Evolutionary conservation across 2,888 invertebrate genomes (phyloP), one percentile per base, ranked within the genome.

Genomic region (Gastracanthus pulcherrimus): DNA sequence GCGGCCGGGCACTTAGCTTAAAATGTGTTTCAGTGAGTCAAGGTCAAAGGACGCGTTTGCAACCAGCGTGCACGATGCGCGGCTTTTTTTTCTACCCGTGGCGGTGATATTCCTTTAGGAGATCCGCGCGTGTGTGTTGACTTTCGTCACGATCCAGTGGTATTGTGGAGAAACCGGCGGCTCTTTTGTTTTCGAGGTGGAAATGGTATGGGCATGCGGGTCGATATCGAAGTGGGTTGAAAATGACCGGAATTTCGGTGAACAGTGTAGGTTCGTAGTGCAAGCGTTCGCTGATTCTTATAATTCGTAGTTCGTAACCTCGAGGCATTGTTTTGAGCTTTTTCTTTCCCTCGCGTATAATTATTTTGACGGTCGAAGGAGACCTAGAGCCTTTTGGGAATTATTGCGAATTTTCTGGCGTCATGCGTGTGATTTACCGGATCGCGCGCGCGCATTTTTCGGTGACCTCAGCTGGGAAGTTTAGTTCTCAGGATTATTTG

Each of bases 11-110:
- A 76, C 74, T 79, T 76, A 67, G 72, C 74, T 80, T 48, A 64
- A 77, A 82, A 82, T 80, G 74, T 82, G 67, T 80, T 70, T 58
- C 70, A 82, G 69, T 70, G 55, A 82, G 82, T 80, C 82, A 82
- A 80, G 82, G 82, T 80, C 64, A n/a, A n/a, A n/a, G 38, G 13
- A 36, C 69, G 23, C n/a, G 23, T 71, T 70, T 36, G 23, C 36
- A 70, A 23, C 36, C 55, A 29, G 13, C 45, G 31, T 13, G 45
- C 5, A 31, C n/a, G 19, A 29, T 19, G 19, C 29, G 34, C 29
- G 29, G n/a, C n/a, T n/a, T n/a, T n/a, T n/a, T n/a, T n/a, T n/a
- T n/a, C n/a, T n/a, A n/a, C n/a, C n/a, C n/a, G n/a, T n/a, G n/a
- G 36, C 19, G 19, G 19, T 34, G 55, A 55, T 55, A 13, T 19